Conservation (phyloP, 1,140 invertebrate genomes). For the Diachasma alloeum region DNA sequence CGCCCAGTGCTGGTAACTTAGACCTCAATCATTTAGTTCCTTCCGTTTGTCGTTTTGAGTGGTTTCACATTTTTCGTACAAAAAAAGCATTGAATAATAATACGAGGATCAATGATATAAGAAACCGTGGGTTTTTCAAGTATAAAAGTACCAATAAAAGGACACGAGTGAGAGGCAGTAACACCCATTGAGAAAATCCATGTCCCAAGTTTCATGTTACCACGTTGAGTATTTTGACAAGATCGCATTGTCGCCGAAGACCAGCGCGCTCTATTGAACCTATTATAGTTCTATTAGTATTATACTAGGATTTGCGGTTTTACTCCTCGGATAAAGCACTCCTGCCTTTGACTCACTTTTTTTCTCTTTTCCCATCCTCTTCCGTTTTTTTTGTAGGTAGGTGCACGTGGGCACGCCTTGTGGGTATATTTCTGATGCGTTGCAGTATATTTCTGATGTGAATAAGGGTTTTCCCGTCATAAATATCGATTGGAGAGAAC, state of each 20-base stretch:
- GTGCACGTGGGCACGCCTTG: neutral
- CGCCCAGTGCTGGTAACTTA: conserved; percentile 47
- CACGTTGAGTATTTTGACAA: conserved; percentile 62
- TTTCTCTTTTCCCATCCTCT: conserved; percentile 16
- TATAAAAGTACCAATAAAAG: conserved; percentile 15
- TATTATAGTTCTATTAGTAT: conserved; percentile 66
- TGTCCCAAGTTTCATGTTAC: conserved; percentile 64
- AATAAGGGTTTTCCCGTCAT: neutral
- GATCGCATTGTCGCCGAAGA: conserved; percentile 59
- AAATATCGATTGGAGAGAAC: neutral
- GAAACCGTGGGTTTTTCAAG: neutral
- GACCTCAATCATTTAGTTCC: conserved; percentile 49
- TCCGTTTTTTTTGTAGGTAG: neutral
- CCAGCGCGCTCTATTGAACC: conserved; percentile 60
- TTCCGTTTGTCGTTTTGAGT: conserved; percentile 19
- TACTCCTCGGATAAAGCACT: conserved; percentile 38
- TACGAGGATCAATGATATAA: conserved; percentile 20
- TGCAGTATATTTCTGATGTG: neutral
- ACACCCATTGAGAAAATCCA: conserved; percentile 60
- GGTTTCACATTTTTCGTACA: conserved; percentile 55
- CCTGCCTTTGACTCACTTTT: conserved; percentile 42
- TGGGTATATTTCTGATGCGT: neutral
- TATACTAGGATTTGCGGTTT: conserved; percentile 64
- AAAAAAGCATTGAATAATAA: conserved; percentile 32
- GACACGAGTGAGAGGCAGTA: conserved; percentile 19